Evolutionary conservation across 2,888 invertebrate species (phyloP), one percentile per base, ranked within the genome.

Genomic region (Drosophila gaucha): DNA sequence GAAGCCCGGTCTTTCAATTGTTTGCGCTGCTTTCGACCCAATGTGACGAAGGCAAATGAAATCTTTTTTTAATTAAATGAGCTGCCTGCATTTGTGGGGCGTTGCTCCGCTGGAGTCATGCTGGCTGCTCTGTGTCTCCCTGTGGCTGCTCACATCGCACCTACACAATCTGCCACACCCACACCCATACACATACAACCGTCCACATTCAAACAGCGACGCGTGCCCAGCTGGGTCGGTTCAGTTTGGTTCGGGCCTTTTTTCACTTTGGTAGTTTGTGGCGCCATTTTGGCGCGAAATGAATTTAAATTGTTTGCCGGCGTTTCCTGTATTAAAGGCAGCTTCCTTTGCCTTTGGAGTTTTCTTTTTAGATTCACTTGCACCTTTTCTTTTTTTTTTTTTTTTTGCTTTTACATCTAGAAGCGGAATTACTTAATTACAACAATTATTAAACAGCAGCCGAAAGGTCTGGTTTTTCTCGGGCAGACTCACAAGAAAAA

Each of bases 351-450:
- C 39, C 50, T 59, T 43, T 24, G 49, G 49, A 35, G 33, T 46
- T 52, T 64, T 43, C 50, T 10, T 26, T 55, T 50, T 33, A 20
- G 24, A 65, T 70, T 62, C 74, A 58, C 47, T 62, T 65, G 63
- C 79, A 76, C 72, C 80, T 78, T 74, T 57, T 52, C 30, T n/a
- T 18, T 30, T 44, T 10, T 10, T 16, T 26, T 6, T 20, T 20
- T 14, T 12, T 30, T 18, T 24, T 14, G n/a, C 14, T 20, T 44
- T 46, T 49, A 56, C 50, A 54, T 57, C 75, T 60, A 55, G 36
- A 65, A 79, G 72, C 74, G 78, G 78, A 89, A 89, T 88, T 87
- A 78, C 88, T 90, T 86, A 90, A 90, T 90, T 89, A 85, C 80
- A 80, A 84, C 88, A 88, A 89, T 89, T 88, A 90, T 87, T 84